Evolutionary conservation across 2,113 vertebrate species (phyloP).

Genomic region (Sorex fumeus): DNA sequence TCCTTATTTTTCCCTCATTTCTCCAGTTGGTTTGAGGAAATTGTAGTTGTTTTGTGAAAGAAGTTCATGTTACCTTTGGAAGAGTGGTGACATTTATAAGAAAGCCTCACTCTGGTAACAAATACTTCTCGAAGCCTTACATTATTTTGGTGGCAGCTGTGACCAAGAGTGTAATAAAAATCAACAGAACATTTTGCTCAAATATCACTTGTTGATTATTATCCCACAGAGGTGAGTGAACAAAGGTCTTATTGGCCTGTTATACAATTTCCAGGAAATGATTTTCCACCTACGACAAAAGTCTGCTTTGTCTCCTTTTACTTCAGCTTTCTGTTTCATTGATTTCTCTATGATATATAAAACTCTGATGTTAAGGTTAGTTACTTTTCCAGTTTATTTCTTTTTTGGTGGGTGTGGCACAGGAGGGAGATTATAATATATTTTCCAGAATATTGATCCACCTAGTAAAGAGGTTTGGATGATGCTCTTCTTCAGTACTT

Average conservation of each 20-base stretch:
- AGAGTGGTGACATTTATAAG: slow-evolving; percentile 56
- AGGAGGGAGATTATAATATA: neutral
- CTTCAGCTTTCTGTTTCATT: slow-evolving; percentile 35
- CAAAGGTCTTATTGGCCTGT: slow-evolving; percentile 75
- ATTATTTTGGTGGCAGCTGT: slow-evolving; percentile 69
- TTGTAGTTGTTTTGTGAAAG: slow-evolving; percentile 63
- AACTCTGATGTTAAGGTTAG: slow-evolving; percentile 29
- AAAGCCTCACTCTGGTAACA: slow-evolving; percentile 9
- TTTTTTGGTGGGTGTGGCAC: neutral
- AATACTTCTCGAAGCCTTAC: slow-evolving; percentile 71
- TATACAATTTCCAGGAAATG: slow-evolving; percentile 16
- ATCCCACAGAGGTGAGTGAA: slow-evolving; percentile 58
- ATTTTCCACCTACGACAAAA: neutral
- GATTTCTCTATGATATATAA: neutral
- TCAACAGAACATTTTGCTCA: slow-evolving; percentile 78
- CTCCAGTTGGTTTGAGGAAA: neutral
- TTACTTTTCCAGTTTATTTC: neutral
- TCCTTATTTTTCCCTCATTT: slow-evolving; percentile 51
- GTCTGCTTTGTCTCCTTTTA: neutral
- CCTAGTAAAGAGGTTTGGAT: neutral
- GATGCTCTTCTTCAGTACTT: neutral
- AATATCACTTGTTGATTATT: slow-evolving; percentile 65
- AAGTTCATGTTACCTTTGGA: slow-evolving; percentile 62
- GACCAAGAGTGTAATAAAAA: slow-evolving; percentile 80
- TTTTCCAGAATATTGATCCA: neutral